Evolutionary conservation across 2,113 vertebrate genomes (phyloP).

Genomic region (Promerops cafer): DNA sequence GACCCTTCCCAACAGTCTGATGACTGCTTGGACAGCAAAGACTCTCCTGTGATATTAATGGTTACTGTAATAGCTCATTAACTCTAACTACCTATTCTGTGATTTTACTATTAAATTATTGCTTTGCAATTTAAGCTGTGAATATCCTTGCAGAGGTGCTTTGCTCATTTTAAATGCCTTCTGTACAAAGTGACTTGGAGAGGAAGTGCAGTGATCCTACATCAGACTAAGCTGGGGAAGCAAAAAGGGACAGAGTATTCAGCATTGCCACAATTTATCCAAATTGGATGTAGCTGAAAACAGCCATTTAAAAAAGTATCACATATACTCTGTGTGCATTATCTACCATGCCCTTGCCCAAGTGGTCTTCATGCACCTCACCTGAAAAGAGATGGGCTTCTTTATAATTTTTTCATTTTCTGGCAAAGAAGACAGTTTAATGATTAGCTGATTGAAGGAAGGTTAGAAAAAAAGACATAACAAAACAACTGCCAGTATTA

Average conservation of each 20-base stretch:
- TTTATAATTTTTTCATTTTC: not conserved
- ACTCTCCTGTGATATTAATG: not conserved
- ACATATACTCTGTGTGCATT: rapidly evolving
- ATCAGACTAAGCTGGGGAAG: not conserved
- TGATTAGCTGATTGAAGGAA: not conserved
- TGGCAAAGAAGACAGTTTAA: not conserved
- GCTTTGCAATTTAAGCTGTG: not conserved
- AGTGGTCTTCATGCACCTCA: not conserved
- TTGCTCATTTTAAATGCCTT: not conserved
- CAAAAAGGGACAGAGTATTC: not conserved
- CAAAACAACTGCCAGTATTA: not conserved
- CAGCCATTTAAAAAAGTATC: not conserved
- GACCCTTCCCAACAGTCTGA: not conserved
- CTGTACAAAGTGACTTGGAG: not conserved
- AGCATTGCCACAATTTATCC: not conserved
- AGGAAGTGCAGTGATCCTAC: not conserved
- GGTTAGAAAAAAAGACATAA: not conserved
- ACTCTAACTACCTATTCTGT: not conserved
- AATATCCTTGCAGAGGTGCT: not conserved
- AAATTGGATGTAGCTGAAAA: not conserved
- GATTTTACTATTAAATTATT: not conserved
- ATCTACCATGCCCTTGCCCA: not conserved
- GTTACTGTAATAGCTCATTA: not conserved
- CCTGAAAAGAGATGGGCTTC: not conserved
- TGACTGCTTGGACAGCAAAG: not conserved